Conservation (phyloP, 2,113 vertebrate species). For the Panurus biarmicus region DNA sequence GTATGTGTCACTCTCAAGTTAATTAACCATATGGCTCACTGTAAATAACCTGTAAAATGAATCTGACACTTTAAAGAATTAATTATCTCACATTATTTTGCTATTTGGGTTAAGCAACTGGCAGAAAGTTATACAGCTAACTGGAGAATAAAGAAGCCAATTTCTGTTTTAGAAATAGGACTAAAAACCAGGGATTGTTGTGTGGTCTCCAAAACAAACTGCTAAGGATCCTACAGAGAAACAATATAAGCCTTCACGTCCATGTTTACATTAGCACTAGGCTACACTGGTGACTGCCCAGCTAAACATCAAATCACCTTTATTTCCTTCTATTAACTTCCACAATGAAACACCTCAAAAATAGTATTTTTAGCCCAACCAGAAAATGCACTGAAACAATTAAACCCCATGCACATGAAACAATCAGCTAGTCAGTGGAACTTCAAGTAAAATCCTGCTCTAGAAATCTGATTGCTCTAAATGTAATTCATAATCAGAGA, state of each 20-base stretch:
- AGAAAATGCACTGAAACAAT: background rate
- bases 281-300: background rate
- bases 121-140: background rate
- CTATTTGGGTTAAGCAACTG: background rate
- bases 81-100: background rate
- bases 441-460: background rate
- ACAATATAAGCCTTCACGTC: background rate
- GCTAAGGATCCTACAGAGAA: background rate
- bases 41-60: background rate
- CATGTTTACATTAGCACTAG: background rate
- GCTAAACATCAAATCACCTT: background rate
- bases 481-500: background rate
- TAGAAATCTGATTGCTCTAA: background rate
- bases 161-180: background rate
- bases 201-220: conserved; percentile 28
- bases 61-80: background rate
- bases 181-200: background rate
- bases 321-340: background rate
- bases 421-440: background rate
- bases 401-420: background rate
- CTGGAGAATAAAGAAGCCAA: background rate
- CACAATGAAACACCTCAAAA: background rate
- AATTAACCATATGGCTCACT: background rate
- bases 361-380: background rate
- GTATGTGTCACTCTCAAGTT: background rate